A percentile compares a stretch with the other conserved stretches of the same genome.
phyloP scores from a whole-genome alignment of 2,797 vertebrate species.

The Sebastes oblongus region DNA sequence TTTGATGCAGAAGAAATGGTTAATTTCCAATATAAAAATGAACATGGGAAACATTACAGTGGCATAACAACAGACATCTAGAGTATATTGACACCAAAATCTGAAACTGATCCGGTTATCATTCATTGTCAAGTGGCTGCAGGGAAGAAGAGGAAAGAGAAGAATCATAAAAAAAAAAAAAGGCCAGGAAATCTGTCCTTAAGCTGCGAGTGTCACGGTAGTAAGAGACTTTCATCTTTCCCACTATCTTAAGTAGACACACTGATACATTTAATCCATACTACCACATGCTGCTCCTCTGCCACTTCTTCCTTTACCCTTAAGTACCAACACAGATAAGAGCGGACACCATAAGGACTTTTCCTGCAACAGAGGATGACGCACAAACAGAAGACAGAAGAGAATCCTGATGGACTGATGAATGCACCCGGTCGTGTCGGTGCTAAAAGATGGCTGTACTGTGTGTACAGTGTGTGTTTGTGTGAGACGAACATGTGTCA shows the following conservation, averaged over 20 bases:
- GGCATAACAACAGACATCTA: slow-evolving; percentile 7
- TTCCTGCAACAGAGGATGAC: neutral
- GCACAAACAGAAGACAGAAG: neutral
- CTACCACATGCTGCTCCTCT: slow-evolving; percentile 34
- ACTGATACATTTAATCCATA: slow-evolving; percentile 61
- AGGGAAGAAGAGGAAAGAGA: slow-evolving; percentile 14
- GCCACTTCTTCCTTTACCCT: slow-evolving; percentile 32
- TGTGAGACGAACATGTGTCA: neutral
- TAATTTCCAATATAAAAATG: slow-evolving; percentile 16
- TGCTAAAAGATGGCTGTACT: neutral
- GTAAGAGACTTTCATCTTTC: slow-evolving; percentile 54
- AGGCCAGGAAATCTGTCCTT: slow-evolving; percentile 6
- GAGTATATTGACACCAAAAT: slow-evolving; percentile 11
- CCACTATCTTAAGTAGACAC: slow-evolving; percentile 47
- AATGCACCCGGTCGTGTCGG: slow-evolving; percentile 19
- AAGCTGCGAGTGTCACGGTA: slow-evolving; percentile 30
- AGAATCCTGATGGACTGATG: slow-evolving; percentile 22
- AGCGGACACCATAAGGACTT: slow-evolving; percentile 28
- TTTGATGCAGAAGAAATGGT: slow-evolving; percentile 10
- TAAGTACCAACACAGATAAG: slow-evolving; percentile 62
- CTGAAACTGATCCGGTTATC: slow-evolving; percentile 29
- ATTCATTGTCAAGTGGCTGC: slow-evolving; percentile 22
- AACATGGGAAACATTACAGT: neutral
- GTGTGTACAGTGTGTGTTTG: neutral
- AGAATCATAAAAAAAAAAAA: neutral